Percentiles rank a stretch among this genome's conserved stretches.
phyloP scores from a whole-genome alignment of 2,888 invertebrate species.

The Arrhopalites spinosus region DNA sequence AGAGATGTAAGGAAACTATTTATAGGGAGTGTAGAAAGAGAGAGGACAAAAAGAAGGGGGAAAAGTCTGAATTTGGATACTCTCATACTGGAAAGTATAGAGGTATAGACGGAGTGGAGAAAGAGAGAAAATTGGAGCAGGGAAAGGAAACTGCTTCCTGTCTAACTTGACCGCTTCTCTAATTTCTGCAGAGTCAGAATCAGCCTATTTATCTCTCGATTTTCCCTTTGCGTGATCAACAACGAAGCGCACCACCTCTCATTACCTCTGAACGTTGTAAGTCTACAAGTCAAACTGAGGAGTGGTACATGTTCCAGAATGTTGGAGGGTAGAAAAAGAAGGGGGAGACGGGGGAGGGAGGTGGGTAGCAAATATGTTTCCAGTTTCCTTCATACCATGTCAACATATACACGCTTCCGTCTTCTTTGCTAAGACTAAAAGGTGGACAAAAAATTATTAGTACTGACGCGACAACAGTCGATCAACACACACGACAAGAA shows the following conservation, averaged over 20 bases:
- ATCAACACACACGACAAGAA: background rate
- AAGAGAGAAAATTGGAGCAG: constrained; percentile 14
- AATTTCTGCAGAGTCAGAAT: constrained; percentile 20
- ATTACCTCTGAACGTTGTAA: background rate
- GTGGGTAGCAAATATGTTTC: background rate
- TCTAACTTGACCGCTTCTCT: constrained; percentile 19
- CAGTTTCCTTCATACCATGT: background rate
- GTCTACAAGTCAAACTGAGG: background rate
- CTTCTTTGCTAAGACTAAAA: background rate
- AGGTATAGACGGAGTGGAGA: background rate
- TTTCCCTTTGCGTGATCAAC: constrained; percentile 26
- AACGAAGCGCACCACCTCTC: constrained; percentile 2
- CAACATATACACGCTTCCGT: background rate
- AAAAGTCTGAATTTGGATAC: background rate
- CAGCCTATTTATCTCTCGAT: constrained; percentile 27
- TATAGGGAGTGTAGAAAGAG: background rate
- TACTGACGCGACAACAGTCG: background rate
- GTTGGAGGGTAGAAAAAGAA: no score
- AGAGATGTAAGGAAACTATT: no score
- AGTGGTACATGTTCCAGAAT: background rate
- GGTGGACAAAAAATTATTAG: background rate
- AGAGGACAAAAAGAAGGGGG: background rate
- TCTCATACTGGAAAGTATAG: background rate
- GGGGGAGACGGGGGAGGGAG: no score
- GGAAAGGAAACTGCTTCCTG: constrained; percentile 19